phyloP scores from a whole-genome alignment of 2,797 vertebrate species.

The Rachycentron canadum region DNA sequence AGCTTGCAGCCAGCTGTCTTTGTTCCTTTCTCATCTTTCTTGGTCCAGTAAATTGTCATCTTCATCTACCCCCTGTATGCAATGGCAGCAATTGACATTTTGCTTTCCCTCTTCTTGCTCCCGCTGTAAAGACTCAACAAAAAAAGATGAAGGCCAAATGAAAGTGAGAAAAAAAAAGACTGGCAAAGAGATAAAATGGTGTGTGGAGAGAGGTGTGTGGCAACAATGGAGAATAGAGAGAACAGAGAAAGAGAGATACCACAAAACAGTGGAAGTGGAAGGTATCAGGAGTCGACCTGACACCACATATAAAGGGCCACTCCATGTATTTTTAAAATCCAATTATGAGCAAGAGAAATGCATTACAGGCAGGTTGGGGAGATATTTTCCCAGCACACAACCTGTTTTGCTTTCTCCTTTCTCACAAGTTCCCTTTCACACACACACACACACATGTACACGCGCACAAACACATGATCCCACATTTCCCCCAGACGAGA shows the following conservation, averaged over 20 bases:
- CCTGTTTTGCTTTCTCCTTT: slow-evolving; percentile 44
- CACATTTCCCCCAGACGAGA: slow-evolving; percentile 44
- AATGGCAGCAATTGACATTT: slow-evolving; percentile 41
- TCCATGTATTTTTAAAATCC: slow-evolving; percentile 80
- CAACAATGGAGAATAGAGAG: slow-evolving; percentile 10
- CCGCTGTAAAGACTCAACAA: slow-evolving; percentile 10
- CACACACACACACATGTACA: slow-evolving; percentile 8
- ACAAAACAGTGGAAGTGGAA: slow-evolving; percentile 30
- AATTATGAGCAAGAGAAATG: slow-evolving; percentile 72
- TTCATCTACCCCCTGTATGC: slow-evolving; percentile 28
- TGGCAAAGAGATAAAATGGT: slow-evolving; percentile 24
- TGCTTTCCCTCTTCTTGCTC: slow-evolving; percentile 37
- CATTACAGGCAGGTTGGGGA: slow-evolving; percentile 50
- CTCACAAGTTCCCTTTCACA: slow-evolving; percentile 25
- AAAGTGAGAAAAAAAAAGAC: slow-evolving; percentile 29
- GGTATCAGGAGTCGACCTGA: slow-evolving; percentile 38
- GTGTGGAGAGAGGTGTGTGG: not conserved
- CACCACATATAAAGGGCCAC: slow-evolving; percentile 50
- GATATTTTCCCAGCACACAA: slow-evolving; percentile 57
- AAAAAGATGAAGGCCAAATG: slow-evolving; percentile 35
- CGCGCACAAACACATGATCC: slow-evolving; percentile 21
- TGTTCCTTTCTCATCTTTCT: slow-evolving; percentile 29
- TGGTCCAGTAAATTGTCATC: slow-evolving; percentile 41
- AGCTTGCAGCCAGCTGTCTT: slow-evolving; percentile 32
- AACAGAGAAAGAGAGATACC: slow-evolving; percentile 16